A percentile compares a stretch with the other conserved stretches of the same genome.
phyloP scores from a whole-genome alignment of 2,113 vertebrate species.

The Notiomystis cincta region DNA sequence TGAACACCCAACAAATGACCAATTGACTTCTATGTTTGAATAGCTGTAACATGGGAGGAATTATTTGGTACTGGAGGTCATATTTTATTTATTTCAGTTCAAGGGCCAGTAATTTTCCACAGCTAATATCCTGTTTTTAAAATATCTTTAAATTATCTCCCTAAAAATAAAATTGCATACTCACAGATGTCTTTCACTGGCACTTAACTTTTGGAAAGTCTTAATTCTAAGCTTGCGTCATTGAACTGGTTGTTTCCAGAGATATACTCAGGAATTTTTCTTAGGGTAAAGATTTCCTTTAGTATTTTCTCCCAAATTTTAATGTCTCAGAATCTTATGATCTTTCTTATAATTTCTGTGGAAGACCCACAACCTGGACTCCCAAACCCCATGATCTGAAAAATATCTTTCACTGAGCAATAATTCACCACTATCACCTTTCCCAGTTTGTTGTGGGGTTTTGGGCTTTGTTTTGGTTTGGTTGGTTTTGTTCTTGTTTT shows the following conservation, averaged over 20 bases:
- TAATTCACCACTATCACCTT: neutral
- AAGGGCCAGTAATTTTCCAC: constrained; percentile 47
- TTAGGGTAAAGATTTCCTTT: neutral
- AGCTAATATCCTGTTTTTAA: constrained; percentile 42
- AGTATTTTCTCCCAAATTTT: neutral
- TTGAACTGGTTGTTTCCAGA: neutral
- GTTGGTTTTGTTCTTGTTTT: too few relatives aligned
- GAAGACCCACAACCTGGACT: neutral
- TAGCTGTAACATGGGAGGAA: constrained; percentile 12
- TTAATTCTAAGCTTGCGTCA: neutral
- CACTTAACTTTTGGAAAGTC: neutral
- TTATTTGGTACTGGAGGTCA: constrained; percentile 26
- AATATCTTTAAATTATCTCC: constrained; percentile 19
- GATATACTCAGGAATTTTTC: neutral
- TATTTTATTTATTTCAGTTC: constrained; percentile 54
- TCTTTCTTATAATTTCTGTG: neutral
- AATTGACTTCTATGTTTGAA: constrained; percentile 28
- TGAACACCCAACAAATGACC: constrained; percentile 30
- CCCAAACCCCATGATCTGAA: neutral
- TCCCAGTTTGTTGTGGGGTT: neutral
- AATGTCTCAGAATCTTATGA: neutral
- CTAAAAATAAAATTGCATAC: constrained; percentile 38
- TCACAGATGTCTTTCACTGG: constrained; percentile 4
- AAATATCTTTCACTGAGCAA: neutral
- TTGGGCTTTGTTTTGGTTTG: rapidly evolving